Conservation (phyloP, 2,113 vertebrate genomes). For the Psettodes erumei region DNA sequence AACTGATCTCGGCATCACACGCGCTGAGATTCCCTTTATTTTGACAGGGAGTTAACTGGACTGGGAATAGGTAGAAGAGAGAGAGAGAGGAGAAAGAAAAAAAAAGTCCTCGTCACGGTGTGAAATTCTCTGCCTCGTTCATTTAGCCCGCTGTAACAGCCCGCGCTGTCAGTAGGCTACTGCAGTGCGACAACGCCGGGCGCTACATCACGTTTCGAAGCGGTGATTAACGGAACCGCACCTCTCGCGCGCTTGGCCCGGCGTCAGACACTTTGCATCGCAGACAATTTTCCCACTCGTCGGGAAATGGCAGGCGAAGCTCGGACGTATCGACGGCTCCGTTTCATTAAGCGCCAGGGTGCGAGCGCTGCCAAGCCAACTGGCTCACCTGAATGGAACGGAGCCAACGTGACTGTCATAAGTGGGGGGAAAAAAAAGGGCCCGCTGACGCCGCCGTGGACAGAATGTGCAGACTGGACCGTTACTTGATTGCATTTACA, state of each 20-base stretch:
- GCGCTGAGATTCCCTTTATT: not conserved
- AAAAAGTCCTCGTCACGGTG: not conserved
- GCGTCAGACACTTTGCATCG: not conserved
- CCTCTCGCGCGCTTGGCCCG: too few relatives aligned
- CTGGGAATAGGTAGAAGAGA: too few relatives aligned
- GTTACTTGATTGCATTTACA: not conserved
- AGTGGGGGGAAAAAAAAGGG: not conserved
- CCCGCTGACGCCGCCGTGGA: too few relatives aligned
- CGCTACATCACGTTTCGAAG: not conserved
- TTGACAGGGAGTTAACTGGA: not conserved
- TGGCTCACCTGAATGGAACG: not conserved
- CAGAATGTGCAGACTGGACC: not conserved
- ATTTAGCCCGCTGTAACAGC: too few relatives aligned
- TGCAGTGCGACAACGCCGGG: constrained; percentile 8
- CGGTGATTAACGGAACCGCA: not conserved
- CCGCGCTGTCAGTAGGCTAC: not conserved
- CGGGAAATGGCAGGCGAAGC: not conserved
- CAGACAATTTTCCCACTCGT: not conserved
- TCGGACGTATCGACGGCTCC: not conserved
- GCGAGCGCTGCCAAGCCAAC: not conserved
- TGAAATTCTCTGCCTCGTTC: not conserved
- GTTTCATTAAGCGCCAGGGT: not conserved
- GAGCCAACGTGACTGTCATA: not conserved
- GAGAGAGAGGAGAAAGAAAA: not conserved
- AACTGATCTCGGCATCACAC: not conserved